Evolutionary conservation across 2,888 invertebrate genomes (phyloP).

Genomic region (Agrenia bidenticulata): DNA sequence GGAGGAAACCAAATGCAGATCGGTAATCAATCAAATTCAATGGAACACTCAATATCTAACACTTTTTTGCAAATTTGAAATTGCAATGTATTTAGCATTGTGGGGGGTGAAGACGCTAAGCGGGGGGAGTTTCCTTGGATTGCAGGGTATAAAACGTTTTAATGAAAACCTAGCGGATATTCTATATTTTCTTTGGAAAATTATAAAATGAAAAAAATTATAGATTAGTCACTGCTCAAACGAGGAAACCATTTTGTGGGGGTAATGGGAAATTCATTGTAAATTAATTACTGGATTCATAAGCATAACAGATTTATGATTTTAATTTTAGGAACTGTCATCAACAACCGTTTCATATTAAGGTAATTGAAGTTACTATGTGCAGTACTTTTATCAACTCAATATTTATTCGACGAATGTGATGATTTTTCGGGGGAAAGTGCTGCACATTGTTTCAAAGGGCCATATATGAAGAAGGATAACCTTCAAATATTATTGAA

Average conservation of each 20-base stretch:
- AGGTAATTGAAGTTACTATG: no score
- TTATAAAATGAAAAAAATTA: not conserved
- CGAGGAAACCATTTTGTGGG: slow-evolving; percentile 48
- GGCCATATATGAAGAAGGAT: slow-evolving; percentile 38
- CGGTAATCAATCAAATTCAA: no score
- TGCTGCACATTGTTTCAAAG: slow-evolving; percentile 42
- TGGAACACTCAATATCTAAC: no score
- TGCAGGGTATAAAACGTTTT: slow-evolving; percentile 26
- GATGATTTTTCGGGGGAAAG: no score
- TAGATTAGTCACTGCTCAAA: slow-evolving; percentile 36
- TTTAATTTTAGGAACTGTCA: slow-evolving; percentile 15
- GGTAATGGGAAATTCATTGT: slow-evolving; percentile 13
- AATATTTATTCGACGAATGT: no score
- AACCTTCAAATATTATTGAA: slow-evolving; percentile 43
- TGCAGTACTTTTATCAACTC: no score
- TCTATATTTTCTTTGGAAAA: no score
- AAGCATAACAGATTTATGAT: no score
- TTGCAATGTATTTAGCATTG: no score
- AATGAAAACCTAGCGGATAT: slow-evolving; percentile 1
- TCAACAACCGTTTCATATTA: slow-evolving; percentile 24
- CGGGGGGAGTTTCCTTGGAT: slow-evolving; percentile 47
- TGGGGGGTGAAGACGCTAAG: slow-evolving; percentile 43
- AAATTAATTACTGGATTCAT: no score
- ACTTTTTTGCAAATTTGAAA: no score
- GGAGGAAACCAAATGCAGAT: slow-evolving; percentile 39